Percentiles rank a stretch among this genome's conserved stretches.
These are phyloP conservation scores for Eupithecia subumbrata DNA, from an alignment of 2,888 invertebrate genomes.

Conservation along the genomic window DNA sequence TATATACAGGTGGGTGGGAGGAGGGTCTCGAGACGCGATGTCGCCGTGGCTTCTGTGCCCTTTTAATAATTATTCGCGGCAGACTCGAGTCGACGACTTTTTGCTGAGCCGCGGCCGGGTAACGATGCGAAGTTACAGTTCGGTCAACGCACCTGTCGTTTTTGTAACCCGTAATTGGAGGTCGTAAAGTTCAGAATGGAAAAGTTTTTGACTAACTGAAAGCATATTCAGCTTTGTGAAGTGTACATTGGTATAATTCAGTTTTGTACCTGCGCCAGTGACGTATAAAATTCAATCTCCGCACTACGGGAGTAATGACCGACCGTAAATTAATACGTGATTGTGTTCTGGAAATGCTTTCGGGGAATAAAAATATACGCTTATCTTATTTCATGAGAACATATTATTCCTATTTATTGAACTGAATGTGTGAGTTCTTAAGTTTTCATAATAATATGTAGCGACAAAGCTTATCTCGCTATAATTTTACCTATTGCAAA, in stretches of 20 bases:
- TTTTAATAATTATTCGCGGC: slow-evolving; percentile 69
- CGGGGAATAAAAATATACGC: background rate
- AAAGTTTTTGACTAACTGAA: slow-evolving; percentile 27
- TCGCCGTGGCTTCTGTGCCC: slow-evolving; percentile 66
- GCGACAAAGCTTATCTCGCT: background rate
- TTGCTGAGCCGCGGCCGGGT: slow-evolving; percentile 60
- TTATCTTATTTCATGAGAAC: background rate
- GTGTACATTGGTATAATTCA: slow-evolving; percentile 36
- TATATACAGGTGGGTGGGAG: slow-evolving; percentile 42
- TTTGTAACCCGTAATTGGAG: slow-evolving; percentile 44
- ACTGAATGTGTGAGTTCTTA: background rate
- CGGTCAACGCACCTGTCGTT: slow-evolving; percentile 43
- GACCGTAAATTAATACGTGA: slow-evolving; percentile 28
- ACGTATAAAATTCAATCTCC: slow-evolving; percentile 49
- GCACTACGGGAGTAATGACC: slow-evolving; percentile 53
- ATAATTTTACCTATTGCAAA: background rate
- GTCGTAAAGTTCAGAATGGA: slow-evolving; percentile 50
- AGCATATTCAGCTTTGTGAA: slow-evolving; percentile 41
- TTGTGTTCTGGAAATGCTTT: background rate
- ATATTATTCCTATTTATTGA: background rate
- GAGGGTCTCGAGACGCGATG: slow-evolving; percentile 67
- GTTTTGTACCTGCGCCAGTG: slow-evolving; percentile 29
- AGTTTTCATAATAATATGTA: background rate
- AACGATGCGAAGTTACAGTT: slow-evolving; percentile 53
- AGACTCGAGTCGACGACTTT: slow-evolving; percentile 70